Conservation (phyloP, 2,888 invertebrate species). For the Eretmocerus hayati region DNA sequence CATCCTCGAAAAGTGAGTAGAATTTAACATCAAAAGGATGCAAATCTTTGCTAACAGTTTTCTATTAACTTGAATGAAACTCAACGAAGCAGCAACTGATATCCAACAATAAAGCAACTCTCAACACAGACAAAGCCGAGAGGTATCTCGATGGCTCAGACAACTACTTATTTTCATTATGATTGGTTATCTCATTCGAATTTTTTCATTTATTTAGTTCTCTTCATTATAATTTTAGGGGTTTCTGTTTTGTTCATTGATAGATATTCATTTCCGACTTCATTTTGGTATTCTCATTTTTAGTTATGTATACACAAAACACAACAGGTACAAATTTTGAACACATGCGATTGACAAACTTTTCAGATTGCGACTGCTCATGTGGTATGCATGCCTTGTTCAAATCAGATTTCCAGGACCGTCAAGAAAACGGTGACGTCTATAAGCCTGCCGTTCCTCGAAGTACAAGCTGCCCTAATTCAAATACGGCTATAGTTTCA, state of each 20-base stretch:
- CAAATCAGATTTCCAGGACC: conserved; percentile 47
- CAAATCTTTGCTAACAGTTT: too few species aligned
- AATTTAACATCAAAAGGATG: not conserved
- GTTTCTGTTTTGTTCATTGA: conserved; percentile 21
- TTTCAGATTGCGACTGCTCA: conserved; percentile 45
- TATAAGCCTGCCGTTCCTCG: conserved; percentile 39
- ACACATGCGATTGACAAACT: conserved; percentile 27
- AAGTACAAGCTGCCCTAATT: conserved; percentile 45
- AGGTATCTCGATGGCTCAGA: too few species aligned
- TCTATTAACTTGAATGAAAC: too few species aligned
- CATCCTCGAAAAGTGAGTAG: conserved; percentile 87
- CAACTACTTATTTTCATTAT: conserved; percentile 14
- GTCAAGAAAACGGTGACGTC: conserved; percentile 34
- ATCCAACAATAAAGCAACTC: too few species aligned
- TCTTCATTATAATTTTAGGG: conserved; percentile 6
- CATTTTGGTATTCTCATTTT: conserved; percentile 25
- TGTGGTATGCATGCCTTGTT: conserved; percentile 47
- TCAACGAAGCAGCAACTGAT: too few species aligned
- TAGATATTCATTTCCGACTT: conserved; percentile 22
- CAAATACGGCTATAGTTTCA: conserved; percentile 43
- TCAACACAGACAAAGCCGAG: too few species aligned
- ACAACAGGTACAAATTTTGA: conserved; percentile 21
- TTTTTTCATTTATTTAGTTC: conserved; percentile 10
- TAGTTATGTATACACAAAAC: conserved; percentile 21
- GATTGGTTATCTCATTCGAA: conserved; percentile 22